Evolutionary conservation across 92 coral and sea anemone genomes (phyloP).

Genomic region (Zoanthus sociatus): DNA sequence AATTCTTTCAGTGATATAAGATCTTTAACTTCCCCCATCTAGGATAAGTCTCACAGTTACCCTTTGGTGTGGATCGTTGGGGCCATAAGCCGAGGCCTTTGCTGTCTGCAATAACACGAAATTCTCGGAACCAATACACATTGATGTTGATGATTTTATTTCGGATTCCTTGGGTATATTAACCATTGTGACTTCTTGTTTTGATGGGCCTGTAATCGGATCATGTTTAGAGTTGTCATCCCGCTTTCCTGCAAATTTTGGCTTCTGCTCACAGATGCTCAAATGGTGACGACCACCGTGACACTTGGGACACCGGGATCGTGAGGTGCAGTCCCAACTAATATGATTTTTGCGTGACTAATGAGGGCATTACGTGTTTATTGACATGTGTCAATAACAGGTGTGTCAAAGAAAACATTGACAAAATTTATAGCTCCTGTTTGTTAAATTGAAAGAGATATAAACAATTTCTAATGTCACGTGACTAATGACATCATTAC

Average conservation of each 20-base stretch:
- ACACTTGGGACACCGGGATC: too few species aligned
- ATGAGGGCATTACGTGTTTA: too few species aligned
- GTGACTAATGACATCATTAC: too few species aligned
- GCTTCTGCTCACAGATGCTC: slow-evolving; percentile 10
- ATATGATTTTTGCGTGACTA: too few species aligned
- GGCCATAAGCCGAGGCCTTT: slow-evolving; percentile 52
- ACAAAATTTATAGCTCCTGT: too few species aligned
- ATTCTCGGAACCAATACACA: slow-evolving; percentile 19
- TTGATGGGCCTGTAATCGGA: not conserved
- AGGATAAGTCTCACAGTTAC: slow-evolving; percentile 44
- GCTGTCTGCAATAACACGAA: slow-evolving; percentile 70
- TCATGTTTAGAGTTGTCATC: not conserved
- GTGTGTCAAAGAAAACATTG: too few species aligned
- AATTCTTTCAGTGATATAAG: slow-evolving; percentile 62
- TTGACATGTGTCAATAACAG: too few species aligned
- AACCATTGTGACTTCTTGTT: not conserved
- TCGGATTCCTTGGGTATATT: not conserved
- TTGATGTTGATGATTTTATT: not conserved
- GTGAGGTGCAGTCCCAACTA: too few species aligned
- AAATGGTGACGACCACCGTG: not conserved
- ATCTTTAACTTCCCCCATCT: slow-evolving; percentile 72
- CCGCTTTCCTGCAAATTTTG: not conserved
- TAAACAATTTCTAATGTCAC: too few species aligned
- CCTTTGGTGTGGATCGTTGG: slow-evolving; percentile 21
- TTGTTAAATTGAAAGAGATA: too few species aligned